Conservation (phyloP, 2,797 vertebrate genomes). For the Lophura swinhoii region DNA sequence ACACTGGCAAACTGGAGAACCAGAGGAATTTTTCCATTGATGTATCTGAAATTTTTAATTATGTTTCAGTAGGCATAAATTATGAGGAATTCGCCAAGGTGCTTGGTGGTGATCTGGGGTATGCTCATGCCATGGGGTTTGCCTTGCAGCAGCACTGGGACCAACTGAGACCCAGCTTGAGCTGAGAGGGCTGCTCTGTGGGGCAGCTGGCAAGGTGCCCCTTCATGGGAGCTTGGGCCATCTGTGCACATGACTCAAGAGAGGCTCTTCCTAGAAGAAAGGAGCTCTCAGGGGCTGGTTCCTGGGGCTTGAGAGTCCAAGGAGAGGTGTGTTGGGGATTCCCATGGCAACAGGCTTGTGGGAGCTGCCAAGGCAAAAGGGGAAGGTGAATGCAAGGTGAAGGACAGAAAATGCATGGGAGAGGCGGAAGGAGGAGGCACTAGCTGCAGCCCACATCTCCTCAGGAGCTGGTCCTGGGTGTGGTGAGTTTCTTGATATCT, state of each 20-base stretch:
- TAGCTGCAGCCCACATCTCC: fast-evolving
- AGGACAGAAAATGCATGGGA: neutral
- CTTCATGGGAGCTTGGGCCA: fast-evolving
- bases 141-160: fast-evolving
- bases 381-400: neutral
- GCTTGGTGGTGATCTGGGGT: neutral
- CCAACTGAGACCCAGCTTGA: fast-evolving
- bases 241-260: fast-evolving
- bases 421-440: neutral
- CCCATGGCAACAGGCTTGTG: neutral
- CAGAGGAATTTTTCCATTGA: fast-evolving
- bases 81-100: fast-evolving
- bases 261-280: neutral
- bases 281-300: neutral
- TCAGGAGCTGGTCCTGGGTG: fast-evolving
- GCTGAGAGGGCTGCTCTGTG: neutral
- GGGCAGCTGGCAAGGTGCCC: fast-evolving
- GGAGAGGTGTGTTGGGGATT: neutral
- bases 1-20: neutral
- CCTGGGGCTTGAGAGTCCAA: fast-evolving
- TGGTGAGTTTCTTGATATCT: fast-evolving
- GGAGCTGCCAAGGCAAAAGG: neutral
- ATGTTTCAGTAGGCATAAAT: neutral
- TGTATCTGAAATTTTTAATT: neutral
- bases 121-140: fast-evolving